Evolutionary conservation across 2,113 vertebrate species (phyloP), one percentile per base, ranked within the genome.

Genomic region (Oncorhynchus nerka): DNA sequence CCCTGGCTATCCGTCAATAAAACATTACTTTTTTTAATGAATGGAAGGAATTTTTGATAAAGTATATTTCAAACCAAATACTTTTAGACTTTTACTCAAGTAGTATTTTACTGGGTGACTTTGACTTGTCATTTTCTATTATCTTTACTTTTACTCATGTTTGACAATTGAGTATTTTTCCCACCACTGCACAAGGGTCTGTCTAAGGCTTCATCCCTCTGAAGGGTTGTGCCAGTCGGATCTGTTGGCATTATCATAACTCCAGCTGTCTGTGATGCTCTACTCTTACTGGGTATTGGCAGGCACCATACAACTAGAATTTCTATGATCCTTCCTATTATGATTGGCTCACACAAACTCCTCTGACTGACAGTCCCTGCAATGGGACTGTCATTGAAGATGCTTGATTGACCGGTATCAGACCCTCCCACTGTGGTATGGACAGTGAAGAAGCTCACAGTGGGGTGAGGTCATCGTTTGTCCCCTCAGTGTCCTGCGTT

Each of bases 361-460:
- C 5, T 57, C 55, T 57, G 55, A 57, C 19, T 57, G 55, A 57
- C 51, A 57, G 78, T 77, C 71, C 49, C 67, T n/a, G 61, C 84
- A 24, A 77, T 83, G 67, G 7, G 39, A 39, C 39, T 45, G 39
- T 86, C 68, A 83, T 87, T 84, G 28, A 86, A 87, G 85, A 79
- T 83, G 75, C 80, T 87, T 80, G 70, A 83, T 76, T 89, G 70
- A 89, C 86, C 80, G 75, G 78, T 80, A 72, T 57, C 32, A 45
- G 75, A 80, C 71, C 74, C 64, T 75, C 71, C 66, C 7, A 32
- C 76, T 55, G 71, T 68, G 55, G 73, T 65, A 90, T 90, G 88
- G 87, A 88, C 30, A 39, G 69, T 57, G 84, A 88, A 79, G 89
- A 91, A 75, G 80, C 76, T 85, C 79, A 79, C 32, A 76, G 81